Conservation (phyloP, 2,797 vertebrate genomes). For the Enteromius viviparus region DNA sequence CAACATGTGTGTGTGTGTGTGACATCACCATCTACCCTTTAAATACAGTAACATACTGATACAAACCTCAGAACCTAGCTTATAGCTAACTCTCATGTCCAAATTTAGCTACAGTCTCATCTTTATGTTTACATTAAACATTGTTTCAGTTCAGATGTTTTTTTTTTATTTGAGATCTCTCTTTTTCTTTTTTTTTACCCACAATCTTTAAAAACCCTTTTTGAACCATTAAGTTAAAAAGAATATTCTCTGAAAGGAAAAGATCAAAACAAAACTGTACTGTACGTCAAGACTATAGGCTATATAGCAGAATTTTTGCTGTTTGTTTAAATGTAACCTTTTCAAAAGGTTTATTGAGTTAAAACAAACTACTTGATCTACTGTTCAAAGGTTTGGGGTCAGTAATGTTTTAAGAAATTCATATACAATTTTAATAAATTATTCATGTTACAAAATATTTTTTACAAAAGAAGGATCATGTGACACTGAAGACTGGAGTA, state of each 20-base stretch:
- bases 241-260: not conserved
- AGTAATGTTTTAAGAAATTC: not conserved
- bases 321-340: not conserved
- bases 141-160: not conserved
- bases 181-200: not conserved
- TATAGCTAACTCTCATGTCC: constrained; percentile 4
- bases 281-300: not conserved
- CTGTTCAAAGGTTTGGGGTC: constrained; percentile 7
- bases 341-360: not conserved
- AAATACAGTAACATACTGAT: constrained; percentile 1
- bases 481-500: not conserved
- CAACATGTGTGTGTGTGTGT: constrained; percentile 37
- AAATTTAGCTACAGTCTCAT: not conserved
- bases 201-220: not conserved
- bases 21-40: constrained; percentile 9
- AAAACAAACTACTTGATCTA: not conserved
- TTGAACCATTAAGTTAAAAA: not conserved
- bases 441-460: not conserved
- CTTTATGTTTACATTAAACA: not conserved
- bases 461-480: not conserved
- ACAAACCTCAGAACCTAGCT: not conserved
- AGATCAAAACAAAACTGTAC: too few species aligned
- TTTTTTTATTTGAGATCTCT: not conserved
- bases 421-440: not conserved
- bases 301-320: not conserved